phyloP scores from a whole-genome alignment of 2,888 invertebrate species.

The Plemyria rubiginata region DNA sequence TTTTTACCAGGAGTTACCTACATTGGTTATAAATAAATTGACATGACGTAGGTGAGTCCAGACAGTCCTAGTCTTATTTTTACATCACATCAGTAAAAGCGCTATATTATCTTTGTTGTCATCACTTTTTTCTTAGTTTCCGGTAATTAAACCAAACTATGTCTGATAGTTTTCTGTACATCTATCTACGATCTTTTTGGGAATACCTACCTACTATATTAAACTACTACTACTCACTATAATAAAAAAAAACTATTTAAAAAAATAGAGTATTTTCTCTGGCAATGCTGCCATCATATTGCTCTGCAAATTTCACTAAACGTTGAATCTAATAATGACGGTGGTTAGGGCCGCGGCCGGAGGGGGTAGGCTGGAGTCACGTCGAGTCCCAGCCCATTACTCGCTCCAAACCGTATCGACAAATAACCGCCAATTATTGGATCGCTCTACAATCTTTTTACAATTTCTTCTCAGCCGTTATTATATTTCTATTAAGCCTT shows the following conservation, averaged over 20 bases:
- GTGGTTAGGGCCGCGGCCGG: constrained; percentile 44
- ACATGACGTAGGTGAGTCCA: too few relatives aligned
- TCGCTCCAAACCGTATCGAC: constrained; percentile 84
- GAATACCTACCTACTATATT: too few relatives aligned
- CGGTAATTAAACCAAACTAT: too few relatives aligned
- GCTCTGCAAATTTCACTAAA: constrained; percentile 70
- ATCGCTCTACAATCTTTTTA: constrained; percentile 85
- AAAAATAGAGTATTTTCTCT: constrained; percentile 25
- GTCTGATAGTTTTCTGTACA: too few relatives aligned
- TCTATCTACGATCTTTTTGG: too few relatives aligned
- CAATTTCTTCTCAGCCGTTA: constrained; percentile 84
- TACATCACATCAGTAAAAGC: too few relatives aligned
- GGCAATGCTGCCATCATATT: constrained; percentile 37
- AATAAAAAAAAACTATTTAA: too few relatives aligned
- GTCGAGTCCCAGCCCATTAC: constrained; percentile 82
- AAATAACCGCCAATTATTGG: constrained; percentile 85
- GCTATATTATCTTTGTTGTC: too few relatives aligned
- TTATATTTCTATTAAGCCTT: constrained; percentile 86
- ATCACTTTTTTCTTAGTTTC: too few relatives aligned
- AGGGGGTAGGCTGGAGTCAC: constrained; percentile 68
- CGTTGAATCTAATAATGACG: constrained; percentile 54
- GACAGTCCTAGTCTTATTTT: too few relatives aligned
- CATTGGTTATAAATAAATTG: not conserved
- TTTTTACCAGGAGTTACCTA: not conserved
- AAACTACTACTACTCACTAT: too few relatives aligned